Evolutionary conservation across 2,888 invertebrate genomes (phyloP), one percentile per base, ranked within the genome.

Genomic region (Diplazon laetatorius): DNA sequence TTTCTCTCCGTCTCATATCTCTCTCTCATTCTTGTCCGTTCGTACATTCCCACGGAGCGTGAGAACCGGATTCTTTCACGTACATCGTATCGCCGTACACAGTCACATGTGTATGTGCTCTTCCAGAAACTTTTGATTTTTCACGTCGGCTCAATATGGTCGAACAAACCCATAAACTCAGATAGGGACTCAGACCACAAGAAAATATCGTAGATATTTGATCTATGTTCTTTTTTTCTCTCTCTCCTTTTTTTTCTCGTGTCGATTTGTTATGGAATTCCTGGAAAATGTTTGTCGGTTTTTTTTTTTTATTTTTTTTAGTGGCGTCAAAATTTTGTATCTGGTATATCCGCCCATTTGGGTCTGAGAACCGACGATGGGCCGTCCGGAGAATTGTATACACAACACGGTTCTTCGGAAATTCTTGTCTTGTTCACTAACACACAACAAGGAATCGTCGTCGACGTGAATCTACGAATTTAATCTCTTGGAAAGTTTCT

Each of bases 21-120:
- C 20, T 52, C 66, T 78, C 62, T 65, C 48, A 60, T 50, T 42
- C 71, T 57, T 22, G 52, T 10, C 62, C 60, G 78, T 72, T 82
- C 68, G 80, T 80, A 76, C 83, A 82, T 84, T 84, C 84, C 78
- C 69, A 77, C 80, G 70, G 68, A 79, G 74, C 80, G 78, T 78
- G 78, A 78, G 78, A 78, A 78, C 71, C 48, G 60, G 44, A 60
- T 68, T 74, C 74, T 55, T 20, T 46, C 55, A 30, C 57, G 68
- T 68, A 20, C 30, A 39, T 22, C 42, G 46, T 30, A 37, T 37
- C 63, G n/a, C n/a, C n/a, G 52, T 16, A 59, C 44, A 50, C 42
- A 16, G 60, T 70, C 6, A 78, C 74, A 65, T 71, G 66, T 52
- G n/a, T n/a, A n/a, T n/a, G 25, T 25, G 59, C 55, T 70, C 78